A percentile compares a stretch with the other conserved stretches of the same genome.
Conservation (phyloP, 2,113 vertebrate species). For the Myotis yumanensis region DNA sequence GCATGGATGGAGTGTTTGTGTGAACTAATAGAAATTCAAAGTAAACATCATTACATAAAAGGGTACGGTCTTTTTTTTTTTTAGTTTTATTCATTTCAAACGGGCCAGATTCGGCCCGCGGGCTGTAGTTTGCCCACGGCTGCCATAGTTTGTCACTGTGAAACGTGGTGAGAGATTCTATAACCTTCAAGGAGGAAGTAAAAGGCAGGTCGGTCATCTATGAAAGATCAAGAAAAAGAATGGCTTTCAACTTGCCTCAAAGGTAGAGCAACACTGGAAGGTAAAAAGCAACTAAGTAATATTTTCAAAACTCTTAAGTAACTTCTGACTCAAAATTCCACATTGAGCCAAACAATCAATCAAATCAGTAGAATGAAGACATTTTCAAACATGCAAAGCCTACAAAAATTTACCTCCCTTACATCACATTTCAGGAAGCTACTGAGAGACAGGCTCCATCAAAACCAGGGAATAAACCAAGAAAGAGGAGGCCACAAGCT, state of each 20-base stretch:
- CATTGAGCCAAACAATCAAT: conserved; percentile 3
- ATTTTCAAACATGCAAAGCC: conserved; percentile 23
- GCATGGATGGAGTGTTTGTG: too few species aligned
- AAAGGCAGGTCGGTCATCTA: not conserved
- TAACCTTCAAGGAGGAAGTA: not conserved
- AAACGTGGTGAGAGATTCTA: not conserved
- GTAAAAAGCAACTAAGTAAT: not conserved
- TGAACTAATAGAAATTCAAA: too few species aligned
- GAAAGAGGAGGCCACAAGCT: not conserved
- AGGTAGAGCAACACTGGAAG: not conserved
- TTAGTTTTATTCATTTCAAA: too few species aligned
- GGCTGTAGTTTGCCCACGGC: too few species aligned
- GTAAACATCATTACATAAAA: too few species aligned
- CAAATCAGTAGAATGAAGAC: conserved; percentile 15
- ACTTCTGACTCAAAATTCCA: conserved; percentile 28
- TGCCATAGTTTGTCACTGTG: too few species aligned
- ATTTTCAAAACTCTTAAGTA: conserved; percentile 37
- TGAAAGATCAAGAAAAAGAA: conserved; percentile 27
- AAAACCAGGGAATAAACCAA: conserved; percentile 21
- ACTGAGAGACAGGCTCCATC: not conserved
- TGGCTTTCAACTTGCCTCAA: not conserved
- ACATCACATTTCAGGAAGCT: not conserved
- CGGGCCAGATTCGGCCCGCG: too few species aligned
- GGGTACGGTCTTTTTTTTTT: too few species aligned
- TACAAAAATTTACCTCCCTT: not conserved